Percentiles rank a stretch among this genome's conserved stretches.
Conservation (phyloP, 64 coral and sea anemone genomes). For the Montipora capricornis region DNA sequence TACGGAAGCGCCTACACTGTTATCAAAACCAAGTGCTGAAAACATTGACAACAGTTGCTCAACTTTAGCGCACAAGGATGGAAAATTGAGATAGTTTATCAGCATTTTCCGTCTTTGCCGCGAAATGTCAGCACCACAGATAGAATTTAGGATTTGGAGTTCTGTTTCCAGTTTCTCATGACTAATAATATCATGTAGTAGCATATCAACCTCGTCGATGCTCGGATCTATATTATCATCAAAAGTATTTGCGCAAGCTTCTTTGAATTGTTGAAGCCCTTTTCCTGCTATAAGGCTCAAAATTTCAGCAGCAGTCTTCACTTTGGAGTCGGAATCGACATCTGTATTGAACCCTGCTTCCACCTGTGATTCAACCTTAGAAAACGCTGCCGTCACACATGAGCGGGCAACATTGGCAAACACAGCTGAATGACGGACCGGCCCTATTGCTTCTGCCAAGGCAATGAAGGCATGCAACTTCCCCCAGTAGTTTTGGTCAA, state of each 20-base stretch:
- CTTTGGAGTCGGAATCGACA: background rate
- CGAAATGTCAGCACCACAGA: background rate
- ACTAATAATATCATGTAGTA: too few species aligned
- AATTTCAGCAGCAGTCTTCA: background rate
- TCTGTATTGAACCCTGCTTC: background rate
- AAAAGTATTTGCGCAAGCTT: background rate
- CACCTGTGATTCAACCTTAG: background rate
- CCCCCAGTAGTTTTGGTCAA: slow-evolving; percentile 30
- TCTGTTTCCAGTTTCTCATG: too few species aligned
- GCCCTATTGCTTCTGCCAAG: background rate
- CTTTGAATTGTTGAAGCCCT: background rate
- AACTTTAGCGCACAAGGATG: slow-evolving; percentile 8
- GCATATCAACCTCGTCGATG: background rate
- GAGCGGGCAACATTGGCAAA: slow-evolving; percentile 14
- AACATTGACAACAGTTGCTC: slow-evolving; percentile 16
- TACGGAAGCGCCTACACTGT: background rate
- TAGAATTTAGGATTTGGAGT: background rate
- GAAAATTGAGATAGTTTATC: slow-evolving; percentile 39
- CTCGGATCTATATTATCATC: background rate
- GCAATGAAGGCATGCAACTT: background rate
- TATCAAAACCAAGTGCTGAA: slow-evolving; percentile 26
- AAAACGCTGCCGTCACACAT: background rate
- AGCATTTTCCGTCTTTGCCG: slow-evolving; percentile 36
- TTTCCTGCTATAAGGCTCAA: background rate
- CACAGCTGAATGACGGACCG: background rate